Base-by-base conservation (phyloP, 2,797 vertebrate species). In the Oreonectes daqikongensis region DNA sequence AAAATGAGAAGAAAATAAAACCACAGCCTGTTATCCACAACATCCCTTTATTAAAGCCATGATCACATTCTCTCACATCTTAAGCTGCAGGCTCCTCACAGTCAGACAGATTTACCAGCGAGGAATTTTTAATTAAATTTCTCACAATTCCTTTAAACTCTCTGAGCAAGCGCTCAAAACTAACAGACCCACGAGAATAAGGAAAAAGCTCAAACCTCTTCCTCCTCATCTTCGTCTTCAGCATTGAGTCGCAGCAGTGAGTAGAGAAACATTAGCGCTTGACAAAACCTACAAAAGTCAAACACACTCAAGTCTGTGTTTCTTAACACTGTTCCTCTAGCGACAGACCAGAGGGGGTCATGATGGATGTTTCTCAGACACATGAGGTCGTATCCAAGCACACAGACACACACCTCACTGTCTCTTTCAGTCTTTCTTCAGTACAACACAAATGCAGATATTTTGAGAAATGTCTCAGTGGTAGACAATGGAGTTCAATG, bases 211-310 rank as follows among this genome's bases (percentile, higher is more conserved):
- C 40, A 42, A 42, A 83, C 93, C 93, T 94, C 84, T 79, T 83
- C 93, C 93, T 94, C 84, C 79, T 83, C 10, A 79, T 89, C 82
- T 59, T 91, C 91, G 77, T 92, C 92, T 81, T 94, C 93, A 87
- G 93, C 91, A 87, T 89, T 84, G 86, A 91, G 90, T 87, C 89
- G 91, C 90, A 94, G 91, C 79, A 91, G 88, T 87, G 91, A 90
- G 87, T 94, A 94, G 79, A 92, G 90, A 84, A 93, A 93, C 93
- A 94, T 94, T 79, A 69, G 88, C 86, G 65, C 71, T 76, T 77
- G 9, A 8, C 55, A 77, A 66, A 71, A 4, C 59, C 2, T 42
- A 42, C 32, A 14, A 10, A 3, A 42, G 40, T 42, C 40, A n/a
- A 17, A 48, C 42, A 52, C 40, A 55, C 50, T 38, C 17, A 24